Evolutionary conservation across 35 echinoderm and acorn worm species (phyloP).

Genomic region (Strongylocentrotus purpuratus): DNA sequence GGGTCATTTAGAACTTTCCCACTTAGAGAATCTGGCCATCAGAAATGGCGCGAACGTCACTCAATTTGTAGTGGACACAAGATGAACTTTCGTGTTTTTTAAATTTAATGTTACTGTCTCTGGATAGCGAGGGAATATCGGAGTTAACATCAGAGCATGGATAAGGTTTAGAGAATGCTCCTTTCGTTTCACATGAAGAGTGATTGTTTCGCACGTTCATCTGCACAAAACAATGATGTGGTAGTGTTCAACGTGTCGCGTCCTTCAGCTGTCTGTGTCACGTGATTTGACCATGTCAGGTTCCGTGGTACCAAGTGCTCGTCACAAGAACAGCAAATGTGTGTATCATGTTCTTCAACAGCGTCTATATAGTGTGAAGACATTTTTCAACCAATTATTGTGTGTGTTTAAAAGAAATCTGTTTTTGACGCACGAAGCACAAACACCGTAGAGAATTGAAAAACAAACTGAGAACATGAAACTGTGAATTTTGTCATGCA

Average conservation of each 20-base stretch:
- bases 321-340: constrained; percentile 10
- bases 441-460: constrained; percentile 2
- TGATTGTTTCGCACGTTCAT: not conserved
- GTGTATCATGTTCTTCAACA: not conserved
- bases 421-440: constrained; percentile 12
- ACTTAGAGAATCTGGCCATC: not conserved
- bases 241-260: not conserved
- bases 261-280: not conserved
- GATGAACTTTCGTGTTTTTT: not conserved
- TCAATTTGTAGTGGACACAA: not conserved
- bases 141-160: not conserved
- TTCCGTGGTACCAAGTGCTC: not conserved
- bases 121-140: not conserved
- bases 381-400: not conserved
- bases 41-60: not conserved
- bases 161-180: not conserved
- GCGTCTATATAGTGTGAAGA: not conserved
- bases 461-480: not conserved
- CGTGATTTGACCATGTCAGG: not conserved
- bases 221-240: constrained; percentile 27
- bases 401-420: not conserved
- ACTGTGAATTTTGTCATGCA: not conserved
- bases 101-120: not conserved
- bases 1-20: not conserved
- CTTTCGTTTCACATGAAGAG: not conserved